Evolutionary conservation across 1,140 invertebrate genomes (phyloP).

Genomic region (Zophobas atratus): DNA sequence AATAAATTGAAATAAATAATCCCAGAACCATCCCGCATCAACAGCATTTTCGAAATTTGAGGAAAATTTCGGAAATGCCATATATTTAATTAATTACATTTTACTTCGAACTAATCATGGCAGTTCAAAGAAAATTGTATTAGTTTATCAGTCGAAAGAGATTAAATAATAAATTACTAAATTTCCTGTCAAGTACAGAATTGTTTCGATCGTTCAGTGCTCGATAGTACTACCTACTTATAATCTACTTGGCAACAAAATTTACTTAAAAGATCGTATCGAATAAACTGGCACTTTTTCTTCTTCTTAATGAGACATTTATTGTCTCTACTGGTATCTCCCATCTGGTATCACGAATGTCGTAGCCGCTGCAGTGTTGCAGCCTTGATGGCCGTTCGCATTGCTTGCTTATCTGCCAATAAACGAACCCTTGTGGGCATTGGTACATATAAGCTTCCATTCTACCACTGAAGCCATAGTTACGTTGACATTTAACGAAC

Average conservation of each 20-base stretch:
- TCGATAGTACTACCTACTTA: slow-evolving; percentile 18
- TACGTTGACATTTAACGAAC: slow-evolving; percentile 81
- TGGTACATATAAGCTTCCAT: slow-evolving; percentile 81
- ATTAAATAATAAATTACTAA: slow-evolving; percentile 24
- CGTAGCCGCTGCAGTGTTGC: slow-evolving; percentile 72
- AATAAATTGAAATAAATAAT: slow-evolving; percentile 41
- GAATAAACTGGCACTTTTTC: slow-evolving; percentile 53
- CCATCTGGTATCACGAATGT: slow-evolving; percentile 68
- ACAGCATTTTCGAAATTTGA: slow-evolving; percentile 17
- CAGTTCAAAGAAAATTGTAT: slow-evolving; percentile 49
- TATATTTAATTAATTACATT: slow-evolving; percentile 19
- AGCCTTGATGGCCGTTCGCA: slow-evolving; percentile 78
- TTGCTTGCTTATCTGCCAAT: slow-evolving; percentile 82
- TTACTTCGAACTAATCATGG: slow-evolving; percentile 36
- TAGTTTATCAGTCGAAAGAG: slow-evolving; percentile 32
- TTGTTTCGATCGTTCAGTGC: background rate
- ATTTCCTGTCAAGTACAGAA: slow-evolving; percentile 17
- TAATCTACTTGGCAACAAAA: slow-evolving; percentile 17
- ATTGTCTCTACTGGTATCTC: slow-evolving; percentile 71
- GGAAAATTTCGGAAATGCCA: slow-evolving; percentile 35
- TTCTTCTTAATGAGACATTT: slow-evolving; percentile 67
- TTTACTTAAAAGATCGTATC: slow-evolving; percentile 28
- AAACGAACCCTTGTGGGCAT: slow-evolving; percentile 83
- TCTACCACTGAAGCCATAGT: slow-evolving; percentile 66
- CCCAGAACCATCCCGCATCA: slow-evolving; percentile 30